Evolutionary conservation across 1,140 invertebrate genomes (phyloP).

Genomic region (Pemphigus obesinymphae): DNA sequence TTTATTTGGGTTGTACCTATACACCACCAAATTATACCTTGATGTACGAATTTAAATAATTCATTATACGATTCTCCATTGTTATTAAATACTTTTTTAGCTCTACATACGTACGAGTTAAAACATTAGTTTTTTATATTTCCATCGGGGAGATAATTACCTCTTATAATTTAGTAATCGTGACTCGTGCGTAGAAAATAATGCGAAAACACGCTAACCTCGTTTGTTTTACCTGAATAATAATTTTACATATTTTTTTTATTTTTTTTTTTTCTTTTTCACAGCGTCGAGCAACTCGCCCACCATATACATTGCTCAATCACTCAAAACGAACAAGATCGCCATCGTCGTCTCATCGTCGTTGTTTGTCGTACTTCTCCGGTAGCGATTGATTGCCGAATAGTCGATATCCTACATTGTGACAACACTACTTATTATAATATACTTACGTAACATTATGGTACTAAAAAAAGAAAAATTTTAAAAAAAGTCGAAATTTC

Average conservation of each 20-base stretch:
- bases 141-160: too few relatives aligned
- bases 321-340: not conserved
- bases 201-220: not conserved
- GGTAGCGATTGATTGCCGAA: slow-evolving; percentile 10
- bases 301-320: not conserved
- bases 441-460: not conserved
- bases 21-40: not conserved
- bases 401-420: not conserved
- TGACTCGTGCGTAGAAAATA: not conserved
- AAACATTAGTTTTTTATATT: not conserved
- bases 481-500: not conserved
- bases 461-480: not conserved
- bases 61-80: not conserved
- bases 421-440: not conserved
- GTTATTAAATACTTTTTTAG: too few relatives aligned
- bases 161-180: not conserved
- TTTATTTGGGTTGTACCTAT: not conserved
- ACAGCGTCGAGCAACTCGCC: slow-evolving; percentile 21
- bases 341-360: not conserved
- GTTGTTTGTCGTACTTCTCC: slow-evolving; percentile 5
- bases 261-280: not conserved
- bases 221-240: not conserved
- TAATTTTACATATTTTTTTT: too few relatives aligned
- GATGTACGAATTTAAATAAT: not conserved
- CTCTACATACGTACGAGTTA: too few relatives aligned